Evolutionary conservation across 2,888 invertebrate species (phyloP).

Genomic region (Lamellibrachia columna): DNA sequence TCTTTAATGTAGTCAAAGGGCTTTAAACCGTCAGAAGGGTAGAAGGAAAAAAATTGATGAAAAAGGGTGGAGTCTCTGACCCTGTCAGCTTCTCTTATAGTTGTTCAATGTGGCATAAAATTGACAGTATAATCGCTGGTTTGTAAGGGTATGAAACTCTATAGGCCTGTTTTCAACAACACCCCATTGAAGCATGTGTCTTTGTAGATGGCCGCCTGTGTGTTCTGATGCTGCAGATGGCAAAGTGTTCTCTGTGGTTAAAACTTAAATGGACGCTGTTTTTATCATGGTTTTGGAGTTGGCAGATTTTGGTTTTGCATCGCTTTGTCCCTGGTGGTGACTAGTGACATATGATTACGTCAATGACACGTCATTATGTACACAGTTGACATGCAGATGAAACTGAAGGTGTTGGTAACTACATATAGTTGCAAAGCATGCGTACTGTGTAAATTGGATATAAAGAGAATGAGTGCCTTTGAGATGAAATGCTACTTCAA

Average conservation of each 20-base stretch:
- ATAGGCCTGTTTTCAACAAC: background rate
- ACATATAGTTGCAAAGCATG: no score
- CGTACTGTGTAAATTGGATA: no score
- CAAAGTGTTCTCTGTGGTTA: background rate
- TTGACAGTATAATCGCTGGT: background rate
- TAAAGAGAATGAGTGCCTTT: no score
- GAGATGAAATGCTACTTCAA: no score
- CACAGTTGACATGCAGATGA: no score
- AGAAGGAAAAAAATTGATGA: background rate
- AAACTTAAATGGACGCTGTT: background rate
- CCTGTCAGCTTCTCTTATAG: background rate
- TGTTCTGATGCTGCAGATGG: background rate
- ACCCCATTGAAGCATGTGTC: background rate
- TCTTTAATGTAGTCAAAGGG: background rate
- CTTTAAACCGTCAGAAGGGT: background rate
- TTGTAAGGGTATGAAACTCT: background rate
- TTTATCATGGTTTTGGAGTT: background rate
- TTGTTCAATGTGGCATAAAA: background rate
- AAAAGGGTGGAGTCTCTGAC: conserved; percentile 16
- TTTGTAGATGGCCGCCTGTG: background rate
- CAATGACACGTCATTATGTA: no score
- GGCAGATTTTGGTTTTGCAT: background rate
- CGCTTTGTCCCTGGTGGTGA: background rate
- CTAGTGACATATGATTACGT: no score
- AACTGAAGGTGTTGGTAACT: no score